Base-by-base conservation (phyloP, 2,797 vertebrate species). In the Glyptemys insculpta region DNA sequence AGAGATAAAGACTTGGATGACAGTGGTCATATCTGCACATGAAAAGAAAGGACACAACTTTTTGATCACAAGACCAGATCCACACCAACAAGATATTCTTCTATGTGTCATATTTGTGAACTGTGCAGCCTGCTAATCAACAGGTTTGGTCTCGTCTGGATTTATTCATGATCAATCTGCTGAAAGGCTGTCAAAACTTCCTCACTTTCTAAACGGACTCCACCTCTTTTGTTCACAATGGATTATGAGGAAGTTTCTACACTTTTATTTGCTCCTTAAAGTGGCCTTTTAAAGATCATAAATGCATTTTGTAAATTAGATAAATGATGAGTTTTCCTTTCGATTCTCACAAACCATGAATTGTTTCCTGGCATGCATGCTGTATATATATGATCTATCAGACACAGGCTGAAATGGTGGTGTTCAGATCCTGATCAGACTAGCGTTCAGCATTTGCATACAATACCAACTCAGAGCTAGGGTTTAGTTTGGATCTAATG, bases 71-170 rank as follows among this genome's bases (percentile, higher is more conserved):
- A 95, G 76, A 84, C 84, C 91, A 87, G n/a, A 76, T 91, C 12
- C 79, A 52, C 21, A 85, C 31, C 93, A 87, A 90, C 90, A 89
- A 91, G 86, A 78, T 81, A 92, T 85, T 95, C 82, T 95, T 72
- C 91, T 41, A 31, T 98, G 88, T 87, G 93, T 97, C 97, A 95
- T 94, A 93, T 56, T 59, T 57, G 68, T 53, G 79, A 96, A 97
- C 94, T 25, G 21, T 84, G 93, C 79, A 91, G 93, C 94, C 87
- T 83, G 87, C 90, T 97, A 91, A 97, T 92, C 92, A 93, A 88
- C 97, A 98, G 93, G 97, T 97, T 97, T 96, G 89, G 94, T 97
- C 97, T 94, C 97, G 97, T 68, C 76, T 93, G 4, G 5, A 97
- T 97, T 90, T 97, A 93, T 92, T 97, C 94, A 95, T 84, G 87